Evolutionary conservation across 1,140 invertebrate genomes (phyloP), one percentile per base, ranked within the genome.

Genomic region (Drosophila lacteicornis): DNA sequence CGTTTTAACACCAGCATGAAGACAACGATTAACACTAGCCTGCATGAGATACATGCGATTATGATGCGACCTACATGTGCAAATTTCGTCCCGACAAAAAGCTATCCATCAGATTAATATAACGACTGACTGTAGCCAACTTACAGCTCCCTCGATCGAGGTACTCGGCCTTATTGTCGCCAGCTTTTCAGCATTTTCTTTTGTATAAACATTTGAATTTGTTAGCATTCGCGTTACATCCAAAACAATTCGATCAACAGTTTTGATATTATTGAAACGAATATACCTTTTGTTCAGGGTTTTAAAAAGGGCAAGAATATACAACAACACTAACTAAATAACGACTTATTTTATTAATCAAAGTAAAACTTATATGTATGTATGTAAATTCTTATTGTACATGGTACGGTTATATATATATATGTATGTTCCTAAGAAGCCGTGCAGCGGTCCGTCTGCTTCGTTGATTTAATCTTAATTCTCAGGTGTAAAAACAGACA

Each of bases 301-400:
- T 55, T 38, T 55, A 55, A 40, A 55, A 40, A 1, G 53, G 53
- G 53, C 53, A n/a, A 55, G 40, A n/a, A 40, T n/a, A 55, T 55
- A 40, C 53, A 55, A 55, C 53, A 22, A 55, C 22, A 9, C 8
- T 36, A 36, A 36, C 33, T 11, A 19, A 13, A 55, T 55, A 55
- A 55, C 38, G 53, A 55, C 53, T n/a, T 55, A 55, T 55, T 55
- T 55, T 55, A 55, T 55, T 55, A 55, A 55, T 55, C 53, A 55
- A 55, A 55, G 53, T 55, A 55, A 55, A 55, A 55, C 53, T 55
- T 55, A 55, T 55, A 55, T 55, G 53, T 55, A 55, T 55, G 53
- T 55, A 55, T 55, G 53, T 55, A 55, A 55, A 55, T 55, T 55
- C 53, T 55, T 55, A 55, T 55, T 55, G 53, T 55, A 55, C 53